Percentiles rank a stretch among this genome's conserved stretches.
Evolutionary conservation across 2,888 invertebrate genomes (phyloP).

Genomic region (Mythimna albipuncta): DNA sequence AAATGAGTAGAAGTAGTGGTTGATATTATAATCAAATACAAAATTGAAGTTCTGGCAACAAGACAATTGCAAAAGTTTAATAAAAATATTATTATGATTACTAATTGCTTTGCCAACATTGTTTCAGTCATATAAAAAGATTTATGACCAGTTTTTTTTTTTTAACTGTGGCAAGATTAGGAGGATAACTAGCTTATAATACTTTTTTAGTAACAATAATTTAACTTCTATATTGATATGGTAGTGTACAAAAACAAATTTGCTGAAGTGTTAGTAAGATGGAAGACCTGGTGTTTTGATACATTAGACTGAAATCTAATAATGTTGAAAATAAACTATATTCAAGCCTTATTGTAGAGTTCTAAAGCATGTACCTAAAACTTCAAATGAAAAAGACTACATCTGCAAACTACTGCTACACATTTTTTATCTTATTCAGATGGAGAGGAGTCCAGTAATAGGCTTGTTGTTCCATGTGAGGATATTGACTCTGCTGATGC

Average conservation of each 20-base stretch:
- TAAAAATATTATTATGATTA: no score
- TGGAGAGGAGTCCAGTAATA: slow-evolving; percentile 99
- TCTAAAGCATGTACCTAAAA: neutral
- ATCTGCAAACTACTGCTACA: neutral
- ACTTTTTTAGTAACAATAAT: neutral
- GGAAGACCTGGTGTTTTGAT: neutral
- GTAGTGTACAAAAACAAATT: neutral
- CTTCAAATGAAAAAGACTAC: neutral
- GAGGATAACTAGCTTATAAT: neutral
- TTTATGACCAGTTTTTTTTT: neutral
- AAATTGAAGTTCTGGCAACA: no score
- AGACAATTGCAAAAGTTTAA: no score
- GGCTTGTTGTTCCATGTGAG: slow-evolving; percentile 98
- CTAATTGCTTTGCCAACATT: no score
- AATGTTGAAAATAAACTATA: neutral
- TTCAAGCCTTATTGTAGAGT: neutral
- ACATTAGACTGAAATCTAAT: neutral
- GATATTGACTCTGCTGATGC: slow-evolving; percentile 95
- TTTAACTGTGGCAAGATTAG: neutral
- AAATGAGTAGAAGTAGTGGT: no score
- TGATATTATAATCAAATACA: no score
- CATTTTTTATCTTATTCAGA: slow-evolving; percentile 90
- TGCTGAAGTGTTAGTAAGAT: neutral
- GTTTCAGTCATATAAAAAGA: no score
- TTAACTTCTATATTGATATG: no score